Base-by-base conservation (phyloP, 2,888 invertebrate species). In the Neocrepidodera transversa region DNA sequence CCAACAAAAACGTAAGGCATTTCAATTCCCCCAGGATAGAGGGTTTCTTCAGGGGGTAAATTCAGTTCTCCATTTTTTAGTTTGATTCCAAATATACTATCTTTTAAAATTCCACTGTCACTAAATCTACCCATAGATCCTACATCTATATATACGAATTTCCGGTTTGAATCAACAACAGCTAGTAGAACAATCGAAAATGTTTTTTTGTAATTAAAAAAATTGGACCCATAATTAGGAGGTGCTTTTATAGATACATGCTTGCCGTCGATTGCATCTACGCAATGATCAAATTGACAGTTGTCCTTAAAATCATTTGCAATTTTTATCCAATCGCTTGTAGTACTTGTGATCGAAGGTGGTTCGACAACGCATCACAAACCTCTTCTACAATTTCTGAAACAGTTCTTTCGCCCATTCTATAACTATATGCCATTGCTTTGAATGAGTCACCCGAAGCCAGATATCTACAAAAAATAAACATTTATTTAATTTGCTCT, bases 291-390 rank as follows among this genome's bases (percentile, higher is more conserved):
- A 23, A 49, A 60, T n/a, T 56, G 56, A 26, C 60, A 52, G 13
- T 35, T 52, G 17, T 53, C 18, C 17, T 57, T 53, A 53, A 61
- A 61, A 57, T 23, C 32, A 16, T 56, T 60, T 38, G 51, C 56
- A 49, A 53, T 61, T 32, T 42, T 49, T 55, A 36, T 60, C 65
- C 65, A 68, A 32, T 53, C 48, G 18, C 40, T 50, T 48, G 58
- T 58, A 10, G 58, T 16, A 51, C 30, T 10, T 1, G 14, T 0
- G 53, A 26, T 53, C 16, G 40, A 32, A 59, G 36, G 20, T 32
- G 23, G 28, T 40, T 40, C 50, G 42, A 56, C 13, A 61, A 42
- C 2, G 42, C 36, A 40, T 58, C 40, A 49, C 49, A 58, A 20
- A 55, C 38, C 11, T 50, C 58, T 26, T 54, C 36, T 48, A 52